A percentile compares a stretch with the other conserved stretches of the same genome.
phyloP scores from a whole-genome alignment of 2,113 vertebrate species.

The Prochilodus magdalenae region DNA sequence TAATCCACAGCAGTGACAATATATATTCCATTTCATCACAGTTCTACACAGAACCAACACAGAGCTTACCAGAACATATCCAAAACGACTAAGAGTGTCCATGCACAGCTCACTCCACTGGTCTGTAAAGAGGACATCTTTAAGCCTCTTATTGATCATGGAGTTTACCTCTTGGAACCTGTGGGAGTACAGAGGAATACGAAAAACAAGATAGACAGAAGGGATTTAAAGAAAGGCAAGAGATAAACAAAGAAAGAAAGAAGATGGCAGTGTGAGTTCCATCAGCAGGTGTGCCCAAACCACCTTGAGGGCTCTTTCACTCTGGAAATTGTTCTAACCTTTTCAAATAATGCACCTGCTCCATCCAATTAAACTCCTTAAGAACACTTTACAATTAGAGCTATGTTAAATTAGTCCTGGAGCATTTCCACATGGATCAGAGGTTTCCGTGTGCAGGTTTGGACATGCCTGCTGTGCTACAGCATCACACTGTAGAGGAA shows the following conservation, averaged over 20 bases:
- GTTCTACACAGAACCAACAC: conserved; percentile 23
- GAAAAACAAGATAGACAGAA: conserved; percentile 48
- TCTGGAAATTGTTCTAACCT: conserved; percentile 13
- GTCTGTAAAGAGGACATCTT: conserved; percentile 96
- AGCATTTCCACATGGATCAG: conserved; percentile 40
- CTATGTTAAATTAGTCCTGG: background rate
- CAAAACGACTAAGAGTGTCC: conserved; percentile 90
- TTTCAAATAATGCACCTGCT: conserved; percentile 39
- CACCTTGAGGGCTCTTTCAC: background rate
- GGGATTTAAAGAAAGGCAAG: conserved; percentile 25
- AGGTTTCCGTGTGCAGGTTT: conserved; percentile 32
- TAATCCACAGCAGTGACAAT: background rate
- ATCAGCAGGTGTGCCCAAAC: background rate
- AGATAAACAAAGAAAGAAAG: conserved; percentile 15
- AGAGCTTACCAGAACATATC: conserved; percentile 90
- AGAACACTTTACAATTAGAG: background rate
- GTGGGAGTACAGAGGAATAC: conserved; percentile 16
- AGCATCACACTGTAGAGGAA: background rate
- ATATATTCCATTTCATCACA: background rate
- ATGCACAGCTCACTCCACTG: conserved; percentile 97
- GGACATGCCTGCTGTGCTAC: conserved; percentile 60
- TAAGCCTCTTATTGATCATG: conserved; percentile 95
- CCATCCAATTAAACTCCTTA: background rate
- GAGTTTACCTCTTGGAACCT: conserved; percentile 98
- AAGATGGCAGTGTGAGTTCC: background rate